Evolutionary conservation across 1,140 invertebrate species (phyloP), one percentile per base, ranked within the genome.

Genomic region (Stegodyphus dumicola): DNA sequence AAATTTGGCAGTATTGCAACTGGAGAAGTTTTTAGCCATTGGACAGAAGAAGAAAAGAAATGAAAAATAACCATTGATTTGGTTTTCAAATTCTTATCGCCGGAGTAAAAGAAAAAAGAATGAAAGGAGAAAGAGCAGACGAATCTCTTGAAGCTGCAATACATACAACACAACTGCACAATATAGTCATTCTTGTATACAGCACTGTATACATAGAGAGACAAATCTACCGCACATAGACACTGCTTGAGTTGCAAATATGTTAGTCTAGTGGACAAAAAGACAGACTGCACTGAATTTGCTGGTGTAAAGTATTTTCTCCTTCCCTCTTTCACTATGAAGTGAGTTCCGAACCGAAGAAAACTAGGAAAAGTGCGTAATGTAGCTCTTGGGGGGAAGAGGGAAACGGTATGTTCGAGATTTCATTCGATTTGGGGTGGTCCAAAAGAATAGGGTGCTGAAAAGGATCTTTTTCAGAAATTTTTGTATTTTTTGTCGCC

Each of bases 201-300:
- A 33, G 33, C 33, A 33, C 33, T 33, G 33, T 33, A 33, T 33
- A 33, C 3, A 33, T 1, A 33, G 33, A 33, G 33, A 33, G 33
- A 33, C 33, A 33, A 33, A 33, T 33, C 33, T 33, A 33, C 33
- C 33, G 33, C 33, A 33, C 33, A 33, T 33, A 33, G 33, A 33
- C 49, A 56, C 71, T 83, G 71, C 80, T 83, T 75, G 71, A 83
- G 80, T 83, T 83, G 80, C 80, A 83, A 83, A 83, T 83, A 83
- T 75, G 80, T 83, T 83, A 67, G 80, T 83, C 70, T 83, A 75
- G 69, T 17, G 80, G 80, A 83, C 80, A 83, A 83, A 83, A 83
- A 83, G 33, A 75, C 70, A 75, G 54, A 81, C 78, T 81, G 51
- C 18, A 71, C 71, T 15, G 80, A 83, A 83, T 83, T 83, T 77